A percentile compares a stretch with the other conserved stretches of the same genome.
phyloP scores from a whole-genome alignment of 2,888 invertebrate species.

The Chirona hameri region DNA sequence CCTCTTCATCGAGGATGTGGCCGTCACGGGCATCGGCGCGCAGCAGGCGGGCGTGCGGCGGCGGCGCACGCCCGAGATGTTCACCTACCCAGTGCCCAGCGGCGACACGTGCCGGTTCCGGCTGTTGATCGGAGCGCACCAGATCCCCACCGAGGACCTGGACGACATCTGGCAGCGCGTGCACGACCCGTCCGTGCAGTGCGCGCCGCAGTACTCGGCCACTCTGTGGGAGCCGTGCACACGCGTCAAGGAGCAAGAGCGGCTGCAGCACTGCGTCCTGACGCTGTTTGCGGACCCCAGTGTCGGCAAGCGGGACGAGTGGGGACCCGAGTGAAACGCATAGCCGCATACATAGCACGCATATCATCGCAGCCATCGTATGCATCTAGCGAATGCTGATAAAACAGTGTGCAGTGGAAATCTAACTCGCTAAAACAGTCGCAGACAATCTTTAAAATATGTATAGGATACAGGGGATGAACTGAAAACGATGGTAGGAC shows the following conservation, averaged over 20 bases:
- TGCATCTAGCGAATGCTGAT: too few species aligned
- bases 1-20: constrained; percentile 29
- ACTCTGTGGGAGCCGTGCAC: neutral
- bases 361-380: too few species aligned
- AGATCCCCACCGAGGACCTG: neutral
- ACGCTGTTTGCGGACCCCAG: neutral
- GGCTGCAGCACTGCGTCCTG: neutral
- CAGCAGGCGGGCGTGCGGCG: constrained; percentile 4
- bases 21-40: constrained; percentile 28
- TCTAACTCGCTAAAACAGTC: too few species aligned
- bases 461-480: too few species aligned
- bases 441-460: too few species aligned
- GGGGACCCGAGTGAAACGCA: too few species aligned
- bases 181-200: neutral
- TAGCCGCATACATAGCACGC: too few species aligned
- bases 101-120: neutral
- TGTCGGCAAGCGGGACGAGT: too few species aligned
- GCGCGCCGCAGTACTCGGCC: neutral
- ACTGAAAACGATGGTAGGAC: too few species aligned
- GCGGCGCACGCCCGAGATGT: constrained; percentile 3
- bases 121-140: constrained; percentile 24
- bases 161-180: constrained; percentile 8
- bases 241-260: neutral
- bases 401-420: too few species aligned
- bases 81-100: constrained; percentile 3